A percentile compares a stretch with the other conserved stretches of the same genome.
phyloP scores from a whole-genome alignment of 1,140 invertebrate species.

The Papilio machaon region DNA sequence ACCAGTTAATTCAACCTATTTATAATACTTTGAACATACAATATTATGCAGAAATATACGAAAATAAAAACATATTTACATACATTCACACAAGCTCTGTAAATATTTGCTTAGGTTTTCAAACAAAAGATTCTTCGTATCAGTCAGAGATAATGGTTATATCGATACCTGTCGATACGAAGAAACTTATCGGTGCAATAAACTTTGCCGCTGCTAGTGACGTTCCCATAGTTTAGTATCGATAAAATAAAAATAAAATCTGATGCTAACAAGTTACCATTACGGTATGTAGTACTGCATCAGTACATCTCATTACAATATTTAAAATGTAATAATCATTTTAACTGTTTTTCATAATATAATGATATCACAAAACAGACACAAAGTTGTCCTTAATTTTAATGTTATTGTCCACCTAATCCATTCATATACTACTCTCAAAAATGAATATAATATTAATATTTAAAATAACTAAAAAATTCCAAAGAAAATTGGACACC shows the following conservation, averaged over 20 bases:
- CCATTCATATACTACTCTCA: not conserved
- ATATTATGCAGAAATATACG: not conserved
- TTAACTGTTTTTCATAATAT: too few relatives aligned
- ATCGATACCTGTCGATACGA: constrained; percentile 34
- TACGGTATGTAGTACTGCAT: too few relatives aligned
- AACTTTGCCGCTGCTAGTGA: constrained; percentile 35
- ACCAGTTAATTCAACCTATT: not conserved
- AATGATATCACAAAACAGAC: too few relatives aligned
- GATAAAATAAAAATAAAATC: not conserved
- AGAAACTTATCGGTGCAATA: constrained; percentile 38
- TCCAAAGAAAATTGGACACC: not conserved
- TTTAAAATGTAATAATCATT: too few relatives aligned
- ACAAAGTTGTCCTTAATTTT: too few relatives aligned
- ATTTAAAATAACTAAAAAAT: not conserved
- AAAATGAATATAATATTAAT: not conserved
- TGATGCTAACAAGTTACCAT: not conserved
- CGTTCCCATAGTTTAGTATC: constrained; percentile 7
- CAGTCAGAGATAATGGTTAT: not conserved
- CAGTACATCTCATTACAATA: too few relatives aligned
- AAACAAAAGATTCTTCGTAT: constrained; percentile 16
- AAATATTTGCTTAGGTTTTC: constrained; percentile 20
- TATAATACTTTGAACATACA: not conserved
- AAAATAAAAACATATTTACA: not conserved
- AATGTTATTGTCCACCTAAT: too few relatives aligned
- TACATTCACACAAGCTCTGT: not conserved